A percentile compares a stretch with the other conserved stretches of the same genome.
These are phyloP conservation scores for Dolichallabes microphthalmus DNA, from an alignment of 2,113 vertebrate genomes.

Conservation along the genomic window DNA sequence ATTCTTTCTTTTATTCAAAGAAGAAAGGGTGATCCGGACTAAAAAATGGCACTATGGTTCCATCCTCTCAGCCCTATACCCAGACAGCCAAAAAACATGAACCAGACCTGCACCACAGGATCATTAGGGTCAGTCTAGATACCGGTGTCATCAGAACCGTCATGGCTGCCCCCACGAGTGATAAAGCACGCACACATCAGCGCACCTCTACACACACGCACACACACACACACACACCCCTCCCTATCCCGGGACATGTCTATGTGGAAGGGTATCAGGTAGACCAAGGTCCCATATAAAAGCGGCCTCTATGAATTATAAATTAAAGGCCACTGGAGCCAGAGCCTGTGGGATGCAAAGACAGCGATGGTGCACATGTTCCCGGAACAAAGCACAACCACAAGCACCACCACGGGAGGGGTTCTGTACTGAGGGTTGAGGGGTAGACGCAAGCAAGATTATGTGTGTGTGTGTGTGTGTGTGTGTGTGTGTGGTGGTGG, in stretches of 20 bases:
- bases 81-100: conserved; percentile 28
- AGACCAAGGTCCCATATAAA: conserved; percentile 80
- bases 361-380: conserved; percentile 73
- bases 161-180: conserved; percentile 63
- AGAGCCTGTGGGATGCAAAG: conserved; percentile 76
- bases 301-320: conserved; percentile 84
- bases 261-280: conserved; percentile 77
- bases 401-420: conserved; percentile 63
- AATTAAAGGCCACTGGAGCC: conserved; percentile 82
- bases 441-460: conserved; percentile 46
- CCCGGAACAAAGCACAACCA: conserved; percentile 77
- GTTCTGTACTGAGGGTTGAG: conserved; percentile 20
- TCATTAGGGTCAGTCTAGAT: conserved; percentile 63
- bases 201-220: conserved; percentile 50
- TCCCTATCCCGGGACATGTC: conserved; percentile 70
- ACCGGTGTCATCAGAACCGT: conserved; percentile 67
- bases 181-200: conserved; percentile 59
- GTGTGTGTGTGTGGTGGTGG: too few species aligned
- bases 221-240: conserved; percentile 57
- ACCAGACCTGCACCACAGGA: conserved; percentile 52
- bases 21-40: conserved; percentile 56
- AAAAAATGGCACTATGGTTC: conserved; percentile 10
- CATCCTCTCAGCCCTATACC: background rate
- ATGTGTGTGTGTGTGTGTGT: conserved; percentile 35
- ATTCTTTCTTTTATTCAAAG: conserved; percentile 13